A percentile compares a stretch with the other conserved stretches of the same genome.
phyloP scores from a whole-genome alignment of 2,888 invertebrate species.

The Argynnis bischoffii region DNA sequence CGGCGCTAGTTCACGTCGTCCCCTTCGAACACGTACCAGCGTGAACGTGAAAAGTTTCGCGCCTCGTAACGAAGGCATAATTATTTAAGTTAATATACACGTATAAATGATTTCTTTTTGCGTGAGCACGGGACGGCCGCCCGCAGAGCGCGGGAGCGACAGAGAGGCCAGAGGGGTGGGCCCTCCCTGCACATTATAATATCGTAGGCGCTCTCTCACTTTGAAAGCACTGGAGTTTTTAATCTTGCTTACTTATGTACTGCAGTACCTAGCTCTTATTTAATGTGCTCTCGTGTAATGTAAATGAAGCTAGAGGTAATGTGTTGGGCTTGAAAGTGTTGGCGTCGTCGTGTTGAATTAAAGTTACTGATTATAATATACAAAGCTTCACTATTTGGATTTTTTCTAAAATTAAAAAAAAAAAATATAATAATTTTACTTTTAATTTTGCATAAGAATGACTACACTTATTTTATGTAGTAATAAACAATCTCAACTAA shows the following conservation, averaged over 20 bases:
- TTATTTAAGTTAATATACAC: conserved; percentile 80
- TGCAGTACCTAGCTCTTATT: conserved; percentile 27
- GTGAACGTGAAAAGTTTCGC: conserved; percentile 20
- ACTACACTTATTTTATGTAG: too few species aligned
- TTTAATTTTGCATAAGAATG: too few species aligned
- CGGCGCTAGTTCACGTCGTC: conserved; percentile 47
- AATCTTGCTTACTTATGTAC: conserved; percentile 69
- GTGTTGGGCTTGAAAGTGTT: conserved; percentile 12
- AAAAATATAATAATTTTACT: too few species aligned
- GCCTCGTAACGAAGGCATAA: conserved; percentile 56
- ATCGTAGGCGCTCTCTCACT: conserved; percentile 52
- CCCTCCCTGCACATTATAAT: conserved; percentile 58
- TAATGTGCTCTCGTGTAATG: conserved; percentile 19
- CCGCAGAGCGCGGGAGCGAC: conserved; percentile 43
- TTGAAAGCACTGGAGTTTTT: conserved; percentile 62
- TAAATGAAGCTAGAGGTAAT: conserved; percentile 13
- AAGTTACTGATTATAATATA: not conserved
- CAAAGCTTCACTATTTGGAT: not conserved
- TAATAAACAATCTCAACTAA: too few species aligned
- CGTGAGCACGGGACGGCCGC: conserved; percentile 48
- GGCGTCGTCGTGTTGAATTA: not conserved
- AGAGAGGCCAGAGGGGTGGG: conserved; percentile 53
- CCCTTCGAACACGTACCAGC: not conserved
- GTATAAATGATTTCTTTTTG: conserved; percentile 72
- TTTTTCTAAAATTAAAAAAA: not conserved